These are phyloP conservation scores for Andrena fulva DNA, from an alignment of 2,888 invertebrate species.

Conservation along the genomic window DNA sequence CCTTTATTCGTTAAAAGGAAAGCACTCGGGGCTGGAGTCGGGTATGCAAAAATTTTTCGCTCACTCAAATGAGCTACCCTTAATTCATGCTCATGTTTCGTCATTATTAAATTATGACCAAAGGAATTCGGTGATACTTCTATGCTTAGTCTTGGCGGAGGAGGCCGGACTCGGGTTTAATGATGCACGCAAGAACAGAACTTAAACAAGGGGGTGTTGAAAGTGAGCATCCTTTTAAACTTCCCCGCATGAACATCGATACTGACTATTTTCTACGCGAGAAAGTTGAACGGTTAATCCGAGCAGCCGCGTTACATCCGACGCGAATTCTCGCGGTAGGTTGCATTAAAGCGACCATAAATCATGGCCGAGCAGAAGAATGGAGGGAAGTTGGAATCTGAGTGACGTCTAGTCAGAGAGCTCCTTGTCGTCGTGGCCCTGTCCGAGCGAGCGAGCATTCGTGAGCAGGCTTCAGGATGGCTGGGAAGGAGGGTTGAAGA, in stretches of 20 bases:
- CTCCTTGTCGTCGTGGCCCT: slow-evolving; percentile 71
- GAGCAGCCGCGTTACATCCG: slow-evolving; percentile 52
- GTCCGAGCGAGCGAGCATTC: slow-evolving; percentile 59
- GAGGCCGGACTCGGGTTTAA: too few relatives aligned
- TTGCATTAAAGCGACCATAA: slow-evolving; percentile 78
- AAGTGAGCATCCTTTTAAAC: too few relatives aligned
- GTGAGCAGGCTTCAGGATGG: slow-evolving; percentile 68
- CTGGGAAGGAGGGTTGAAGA: slow-evolving; percentile 30
- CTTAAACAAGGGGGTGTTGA: too few relatives aligned
- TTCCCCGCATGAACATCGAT: too few relatives aligned
- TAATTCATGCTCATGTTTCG: not conserved
- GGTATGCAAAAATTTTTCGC: slow-evolving; percentile 38
- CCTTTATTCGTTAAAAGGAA: slow-evolving; percentile 72
- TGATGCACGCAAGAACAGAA: too few relatives aligned
- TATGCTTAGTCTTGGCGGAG: too few relatives aligned
- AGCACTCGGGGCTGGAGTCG: slow-evolving; percentile 23
- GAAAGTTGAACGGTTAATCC: slow-evolving; percentile 47
- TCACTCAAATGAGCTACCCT: slow-evolving; percentile 18
- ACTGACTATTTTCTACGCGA: too few relatives aligned
- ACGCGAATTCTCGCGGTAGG: slow-evolving; percentile 64
- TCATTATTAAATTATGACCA: not conserved
- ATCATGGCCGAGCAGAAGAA: slow-evolving; percentile 73
- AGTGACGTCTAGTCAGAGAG: slow-evolving; percentile 74
- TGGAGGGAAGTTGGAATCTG: slow-evolving; percentile 70
- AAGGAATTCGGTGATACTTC: not conserved